phyloP scores from a whole-genome alignment of 2,888 invertebrate species.

The Tanytarsus gracilentus region DNA sequence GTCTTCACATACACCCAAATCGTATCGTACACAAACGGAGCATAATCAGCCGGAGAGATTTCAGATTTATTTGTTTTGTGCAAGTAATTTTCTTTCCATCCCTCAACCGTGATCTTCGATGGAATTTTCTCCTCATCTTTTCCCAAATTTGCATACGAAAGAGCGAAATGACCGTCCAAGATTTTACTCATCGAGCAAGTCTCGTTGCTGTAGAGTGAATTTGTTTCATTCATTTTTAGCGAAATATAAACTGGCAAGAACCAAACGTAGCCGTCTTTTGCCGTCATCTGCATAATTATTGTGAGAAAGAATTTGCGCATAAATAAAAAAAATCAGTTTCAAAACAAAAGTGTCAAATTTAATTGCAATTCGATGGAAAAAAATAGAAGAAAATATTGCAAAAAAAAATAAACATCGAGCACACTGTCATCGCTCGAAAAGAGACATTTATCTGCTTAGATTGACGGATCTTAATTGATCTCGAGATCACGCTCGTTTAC shows the following conservation, averaged over 20 bases:
- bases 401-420: background rate
- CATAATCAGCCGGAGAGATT: slow-evolving; percentile 50
- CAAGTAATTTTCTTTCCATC: slow-evolving; percentile 50
- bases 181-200: slow-evolving; percentile 58
- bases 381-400: background rate
- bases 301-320: background rate
- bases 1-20: slow-evolving; percentile 72
- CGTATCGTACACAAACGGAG: slow-evolving; percentile 71
- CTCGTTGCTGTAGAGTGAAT: slow-evolving; percentile 40
- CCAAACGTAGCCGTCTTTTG: slow-evolving; percentile 70
- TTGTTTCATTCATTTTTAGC: slow-evolving; percentile 49
- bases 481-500: too few species aligned
- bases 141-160: slow-evolving; percentile 60
- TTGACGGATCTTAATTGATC: too few species aligned
- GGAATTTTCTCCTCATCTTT: slow-evolving; percentile 52
- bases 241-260: slow-evolving; percentile 70
- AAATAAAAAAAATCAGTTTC: background rate
- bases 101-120: slow-evolving; percentile 53
- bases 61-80: slow-evolving; percentile 29
- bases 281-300: slow-evolving; percentile 53
- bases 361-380: slow-evolving; percentile 1
- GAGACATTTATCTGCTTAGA: too few species aligned
- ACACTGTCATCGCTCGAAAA: too few species aligned
- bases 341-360: slow-evolving; percentile 18
- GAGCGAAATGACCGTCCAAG: slow-evolving; percentile 61